A percentile compares a stretch with the other conserved stretches of the same genome.
Conservation (phyloP, 2,113 vertebrate genomes). For the Arenaria interpres region DNA sequence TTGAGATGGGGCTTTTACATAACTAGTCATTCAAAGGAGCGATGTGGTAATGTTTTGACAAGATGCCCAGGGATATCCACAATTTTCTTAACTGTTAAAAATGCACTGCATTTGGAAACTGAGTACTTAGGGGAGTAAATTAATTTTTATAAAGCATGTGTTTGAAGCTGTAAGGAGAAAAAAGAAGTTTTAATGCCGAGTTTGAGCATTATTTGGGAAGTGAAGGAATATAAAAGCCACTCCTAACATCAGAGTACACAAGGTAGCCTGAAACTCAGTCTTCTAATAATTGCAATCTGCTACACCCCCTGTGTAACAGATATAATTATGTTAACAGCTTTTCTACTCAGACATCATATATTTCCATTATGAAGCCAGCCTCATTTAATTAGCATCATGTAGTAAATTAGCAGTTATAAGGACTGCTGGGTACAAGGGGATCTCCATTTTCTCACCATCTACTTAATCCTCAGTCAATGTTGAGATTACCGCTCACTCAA, state of each 20-base stretch:
- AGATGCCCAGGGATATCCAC: not conserved
- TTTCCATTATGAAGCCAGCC: slow-evolving; percentile 74
- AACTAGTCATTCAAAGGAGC: not conserved
- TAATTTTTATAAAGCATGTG: slow-evolving; percentile 14
- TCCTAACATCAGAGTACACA: slow-evolving; percentile 34
- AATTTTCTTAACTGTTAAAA: slow-evolving; percentile 8
- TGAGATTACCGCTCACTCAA: slow-evolving; percentile 64
- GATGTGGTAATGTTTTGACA: slow-evolving; percentile 35
- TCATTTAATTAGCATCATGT: slow-evolving; percentile 77
- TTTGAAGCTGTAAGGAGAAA: not conserved
- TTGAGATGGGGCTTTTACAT: slow-evolving; percentile 16
- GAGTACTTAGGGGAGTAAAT: not conserved
- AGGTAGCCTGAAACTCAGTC: slow-evolving; percentile 45
- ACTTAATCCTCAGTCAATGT: slow-evolving; percentile 75
- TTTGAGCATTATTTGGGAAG: slow-evolving; percentile 26
- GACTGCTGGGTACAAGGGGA: slow-evolving; percentile 65
- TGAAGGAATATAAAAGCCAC: slow-evolving; percentile 49
- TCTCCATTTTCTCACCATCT: slow-evolving; percentile 76
- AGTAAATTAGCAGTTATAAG: slow-evolving; percentile 79
- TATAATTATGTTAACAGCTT: slow-evolving; percentile 78
- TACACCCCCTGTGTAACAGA: slow-evolving; percentile 68
- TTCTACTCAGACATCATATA: slow-evolving; percentile 68
- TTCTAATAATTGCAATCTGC: slow-evolving; percentile 74
- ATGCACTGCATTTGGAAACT: slow-evolving; percentile 27
- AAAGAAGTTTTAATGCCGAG: not conserved